Percentiles rank a stretch among this genome's conserved stretches.
Evolutionary conservation across 2,797 vertebrate species (phyloP).

Genomic region (Enteromius thamalakanensis): DNA sequence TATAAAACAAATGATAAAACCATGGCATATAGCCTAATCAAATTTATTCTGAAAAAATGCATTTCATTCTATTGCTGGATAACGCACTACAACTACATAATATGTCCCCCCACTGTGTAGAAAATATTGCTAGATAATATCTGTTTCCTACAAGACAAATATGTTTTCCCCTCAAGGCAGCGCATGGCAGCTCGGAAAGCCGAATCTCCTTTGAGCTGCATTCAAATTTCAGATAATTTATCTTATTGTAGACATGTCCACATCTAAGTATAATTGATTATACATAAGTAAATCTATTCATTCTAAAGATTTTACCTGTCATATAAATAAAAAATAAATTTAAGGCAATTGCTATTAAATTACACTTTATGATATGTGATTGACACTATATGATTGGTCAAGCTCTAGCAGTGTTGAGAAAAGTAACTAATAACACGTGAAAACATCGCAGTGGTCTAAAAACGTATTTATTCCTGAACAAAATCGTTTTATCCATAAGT

Average conservation of each 20-base stretch:
- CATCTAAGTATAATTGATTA: neutral
- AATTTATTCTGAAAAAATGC: neutral
- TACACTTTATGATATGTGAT: too few species aligned
- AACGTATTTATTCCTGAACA: neutral
- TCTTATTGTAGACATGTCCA: neutral
- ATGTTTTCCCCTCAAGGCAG: neutral
- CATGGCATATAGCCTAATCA: neutral
- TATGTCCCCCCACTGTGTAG: neutral
- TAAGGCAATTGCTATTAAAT: neutral
- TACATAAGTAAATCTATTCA: neutral
- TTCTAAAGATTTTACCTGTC: neutral
- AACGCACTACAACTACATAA: neutral
- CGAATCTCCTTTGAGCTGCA: neutral
- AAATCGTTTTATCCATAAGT: neutral
- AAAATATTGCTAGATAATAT: neutral
- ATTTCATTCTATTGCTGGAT: neutral
- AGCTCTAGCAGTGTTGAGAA: neutral
- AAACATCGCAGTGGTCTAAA: neutral
- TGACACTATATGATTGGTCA: constrained; percentile 1
- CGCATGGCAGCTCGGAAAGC: neutral
- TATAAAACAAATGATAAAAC: neutral
- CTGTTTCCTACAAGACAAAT: neutral
- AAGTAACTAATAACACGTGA: neutral
- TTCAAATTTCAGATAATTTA: neutral
- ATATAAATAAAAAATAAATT: neutral